These are phyloP conservation scores for Diceros bicornis DNA, from an alignment of 2,797 vertebrate species.

Conservation along the genomic window DNA sequence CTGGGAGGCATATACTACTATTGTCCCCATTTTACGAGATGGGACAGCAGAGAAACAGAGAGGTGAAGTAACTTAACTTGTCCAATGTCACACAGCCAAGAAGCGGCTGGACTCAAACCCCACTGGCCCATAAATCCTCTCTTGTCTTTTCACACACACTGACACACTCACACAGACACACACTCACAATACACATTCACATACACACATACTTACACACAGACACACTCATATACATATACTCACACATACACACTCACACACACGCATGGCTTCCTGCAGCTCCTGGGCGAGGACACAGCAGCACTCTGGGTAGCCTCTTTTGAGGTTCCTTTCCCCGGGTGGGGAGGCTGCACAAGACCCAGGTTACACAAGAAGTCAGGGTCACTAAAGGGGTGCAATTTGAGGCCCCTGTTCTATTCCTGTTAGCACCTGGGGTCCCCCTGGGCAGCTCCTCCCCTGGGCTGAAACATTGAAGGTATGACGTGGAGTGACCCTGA, in stretches of 20 bases:
- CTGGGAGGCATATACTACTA: neutral
- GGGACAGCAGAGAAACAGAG: neutral
- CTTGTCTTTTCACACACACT: neutral
- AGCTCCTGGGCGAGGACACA: neutral
- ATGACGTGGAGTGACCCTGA: fast-evolving
- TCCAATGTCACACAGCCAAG: neutral
- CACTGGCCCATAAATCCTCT: neutral
- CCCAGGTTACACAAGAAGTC: neutral
- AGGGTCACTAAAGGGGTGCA: neutral
- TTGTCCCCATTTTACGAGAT: neutral
- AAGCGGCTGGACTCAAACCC: neutral
- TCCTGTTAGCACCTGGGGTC: neutral
- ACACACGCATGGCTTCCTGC: neutral
- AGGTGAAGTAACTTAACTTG: neutral
- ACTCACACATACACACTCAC: neutral
- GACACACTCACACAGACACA: neutral
- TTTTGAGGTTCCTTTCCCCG: neutral
- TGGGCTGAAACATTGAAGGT: neutral
- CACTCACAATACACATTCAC: neutral
- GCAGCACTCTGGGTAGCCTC: neutral
- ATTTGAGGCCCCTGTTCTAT: neutral
- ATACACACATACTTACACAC: neutral
- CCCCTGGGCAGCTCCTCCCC: neutral
- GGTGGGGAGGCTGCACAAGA: neutral
- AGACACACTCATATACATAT: neutral